Percentiles rank a stretch among this genome's conserved stretches.
Conservation (phyloP, 1,140 invertebrate genomes). For the Neodiprion pinetum region DNA sequence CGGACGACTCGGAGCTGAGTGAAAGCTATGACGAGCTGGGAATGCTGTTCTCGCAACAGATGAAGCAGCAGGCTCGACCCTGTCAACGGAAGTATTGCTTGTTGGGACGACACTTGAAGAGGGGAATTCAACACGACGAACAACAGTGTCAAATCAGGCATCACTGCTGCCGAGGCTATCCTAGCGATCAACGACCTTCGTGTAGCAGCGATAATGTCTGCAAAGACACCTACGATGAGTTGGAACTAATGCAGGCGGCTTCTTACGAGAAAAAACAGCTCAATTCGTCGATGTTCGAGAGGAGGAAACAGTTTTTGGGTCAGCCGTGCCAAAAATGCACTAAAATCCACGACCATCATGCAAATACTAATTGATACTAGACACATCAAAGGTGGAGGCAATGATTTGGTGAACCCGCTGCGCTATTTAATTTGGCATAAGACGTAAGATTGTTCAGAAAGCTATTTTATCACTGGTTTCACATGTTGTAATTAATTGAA, state of each 20-base stretch:
- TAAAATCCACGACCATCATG: not conserved
- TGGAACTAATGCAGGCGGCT: conserved; percentile 22
- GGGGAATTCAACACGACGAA: conserved; percentile 17
- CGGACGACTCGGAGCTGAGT: conserved; percentile 14
- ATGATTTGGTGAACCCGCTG: too few relatives aligned
- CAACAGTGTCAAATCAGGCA: conserved; percentile 20
- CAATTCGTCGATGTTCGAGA: conserved; percentile 19
- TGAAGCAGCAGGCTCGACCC: conserved; percentile 24
- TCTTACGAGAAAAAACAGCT: conserved; percentile 10
- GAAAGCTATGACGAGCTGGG: conserved; percentile 27
- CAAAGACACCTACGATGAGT: conserved; percentile 28
- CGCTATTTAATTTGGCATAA: too few relatives aligned
- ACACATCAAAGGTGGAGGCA: too few relatives aligned
- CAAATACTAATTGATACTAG: not conserved
- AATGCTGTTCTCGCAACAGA: conserved; percentile 26
- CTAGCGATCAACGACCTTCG: conserved; percentile 14
- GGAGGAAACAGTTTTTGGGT: conserved; percentile 26
- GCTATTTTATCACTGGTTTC: too few relatives aligned
- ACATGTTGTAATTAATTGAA: too few relatives aligned
- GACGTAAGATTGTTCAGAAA: too few relatives aligned
- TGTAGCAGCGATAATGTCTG: conserved; percentile 26
- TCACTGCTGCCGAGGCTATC: conserved; percentile 14
- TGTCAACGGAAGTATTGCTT: conserved; percentile 28
- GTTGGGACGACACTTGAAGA: conserved; percentile 19
- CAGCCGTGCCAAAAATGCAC: conserved; percentile 19